These are phyloP conservation scores for Eupelmus urozonus DNA, from an alignment of 2,888 invertebrate species.

Conservation along the genomic window DNA sequence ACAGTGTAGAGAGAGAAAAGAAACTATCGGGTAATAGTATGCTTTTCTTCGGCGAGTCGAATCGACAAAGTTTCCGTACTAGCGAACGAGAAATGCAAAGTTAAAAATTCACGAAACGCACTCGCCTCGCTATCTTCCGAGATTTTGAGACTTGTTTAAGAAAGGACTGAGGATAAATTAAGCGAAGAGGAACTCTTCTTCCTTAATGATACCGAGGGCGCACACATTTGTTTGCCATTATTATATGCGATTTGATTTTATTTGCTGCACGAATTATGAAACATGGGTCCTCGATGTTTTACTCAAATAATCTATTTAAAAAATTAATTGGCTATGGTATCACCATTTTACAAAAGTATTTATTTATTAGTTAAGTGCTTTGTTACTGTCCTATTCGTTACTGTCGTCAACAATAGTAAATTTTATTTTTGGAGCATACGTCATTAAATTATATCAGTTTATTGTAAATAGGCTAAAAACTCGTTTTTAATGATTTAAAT, in stretches of 20 bases:
- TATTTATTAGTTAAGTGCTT: background rate
- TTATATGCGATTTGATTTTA: constrained; percentile 23
- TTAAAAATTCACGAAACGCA: constrained; percentile 29
- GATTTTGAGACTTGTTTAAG: constrained; percentile 32
- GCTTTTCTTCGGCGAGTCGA: constrained; percentile 43
- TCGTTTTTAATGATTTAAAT: background rate
- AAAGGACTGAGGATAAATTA: constrained; percentile 33
- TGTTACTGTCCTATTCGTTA: background rate
- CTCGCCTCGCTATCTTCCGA: constrained; percentile 40
- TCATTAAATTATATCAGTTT: background rate
- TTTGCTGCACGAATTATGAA: constrained; percentile 4
- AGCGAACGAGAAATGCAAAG: background rate
- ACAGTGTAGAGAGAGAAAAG: constrained; percentile 2
- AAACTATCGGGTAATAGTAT: constrained; percentile 26
- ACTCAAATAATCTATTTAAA: constrained; percentile 1
- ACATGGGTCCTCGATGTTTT: constrained; percentile 19
- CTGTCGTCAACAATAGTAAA: background rate
- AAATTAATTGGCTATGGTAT: background rate
- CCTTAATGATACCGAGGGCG: constrained; percentile 34
- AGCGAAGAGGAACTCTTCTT: background rate
- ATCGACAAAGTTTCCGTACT: constrained; percentile 15
- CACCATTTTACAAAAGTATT: background rate
- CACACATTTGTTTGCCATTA: constrained; percentile 47
- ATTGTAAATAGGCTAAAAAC: background rate
- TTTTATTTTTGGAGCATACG: background rate